Evolutionary conservation across 2,888 invertebrate genomes (phyloP), one percentile per base, ranked within the genome.

Genomic region (Aleiodes alternator): DNA sequence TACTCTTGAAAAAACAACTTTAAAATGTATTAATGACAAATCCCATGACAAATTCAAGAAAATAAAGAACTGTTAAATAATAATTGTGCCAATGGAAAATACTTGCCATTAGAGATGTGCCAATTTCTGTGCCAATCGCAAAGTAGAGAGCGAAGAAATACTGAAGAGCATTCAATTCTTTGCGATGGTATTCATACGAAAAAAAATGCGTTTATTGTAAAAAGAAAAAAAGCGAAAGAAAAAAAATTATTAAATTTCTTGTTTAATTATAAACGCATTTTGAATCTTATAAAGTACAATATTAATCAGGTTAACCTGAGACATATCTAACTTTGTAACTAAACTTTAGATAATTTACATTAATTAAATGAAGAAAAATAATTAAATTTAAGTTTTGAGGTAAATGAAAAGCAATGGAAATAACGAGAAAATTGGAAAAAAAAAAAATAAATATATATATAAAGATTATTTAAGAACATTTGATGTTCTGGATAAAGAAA

Each of bases 311-410:
- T 84, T 83, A 86, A 85, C 87, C 87, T 88, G 88, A 88, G 86
- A 88, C 88, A 88, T 88, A 88, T 88, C 88, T 88, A 88, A 88
- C 87, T 88, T 89, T 88, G 87, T 88, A 88, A 88, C 86, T 88
- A 87, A 84, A 86, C 82, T 76, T 74, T 80, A 80, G 77, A 74
- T 75, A 78, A 74, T 70, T 64, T 64, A 77, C 75, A 73, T 76
- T 72, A 73, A 64, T 74, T 61, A 74, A 72, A 74, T 14, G 64
- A 55, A 76, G 53, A 73, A 38, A 53, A 50, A 69, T 70, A 29
- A 61, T 55, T 43, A 56, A 11, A 73, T 16, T 69, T 23, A 73
- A 69, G 68, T 53, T 59, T 16, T 9, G 34, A 59, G 16, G 53
- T 69, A 72, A 59, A 59, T 69, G 48, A 31, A 72, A 12, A 69